Evolutionary conservation across 2,888 invertebrate species (phyloP), one percentile per base, ranked within the genome.

Genomic region (Conomelus anceps): DNA sequence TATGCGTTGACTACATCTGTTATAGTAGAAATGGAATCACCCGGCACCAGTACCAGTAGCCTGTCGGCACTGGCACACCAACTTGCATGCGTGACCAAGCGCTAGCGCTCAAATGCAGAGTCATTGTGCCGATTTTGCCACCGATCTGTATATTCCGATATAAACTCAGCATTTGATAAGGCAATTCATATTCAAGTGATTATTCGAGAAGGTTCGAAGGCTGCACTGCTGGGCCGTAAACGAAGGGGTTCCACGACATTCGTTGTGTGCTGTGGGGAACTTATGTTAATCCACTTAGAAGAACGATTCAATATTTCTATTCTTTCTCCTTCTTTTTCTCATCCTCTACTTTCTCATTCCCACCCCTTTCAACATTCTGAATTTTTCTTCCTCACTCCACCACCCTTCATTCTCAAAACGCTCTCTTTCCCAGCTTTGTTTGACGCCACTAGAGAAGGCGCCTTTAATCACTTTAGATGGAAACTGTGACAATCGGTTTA

Each of bases 241-340:
- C 63, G 63, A 63, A 63, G 63, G 34, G 63, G 63, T 63, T 63
- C n/a, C 63, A 63, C 63, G 63, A 63, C 63, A 63, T 63, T 63
- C 63, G 63, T 34, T 34, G 34, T 34, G 34, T 34, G 34, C 63
- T 63, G 63, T n/a, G 63, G 63, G 63, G n/a, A 63, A 63, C 84
- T 84, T 84, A 29, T 29, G 85, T n/a, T 85, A 88, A 88, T 88
- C 88, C 84, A 29, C 24, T 85, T 85, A 88, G n/a, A 88, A 85
- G 84, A 29, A 26, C 88, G 20, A 41, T 41, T 41, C 84, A 84
- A 84, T 63, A 22, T 63, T 88, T 63, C 22, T 26, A 24, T 34
- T 85, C 23, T 85, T 23, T 85, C 85, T 11, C n/a, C 84, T 84
- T 63, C 84, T 63, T 63, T 0, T 63, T 84, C 85, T 20, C 23